A percentile compares a stretch with the other conserved stretches of the same genome.
phyloP scores from a whole-genome alignment of 1,140 invertebrate genomes.

The Chironomus striatipennis region DNA sequence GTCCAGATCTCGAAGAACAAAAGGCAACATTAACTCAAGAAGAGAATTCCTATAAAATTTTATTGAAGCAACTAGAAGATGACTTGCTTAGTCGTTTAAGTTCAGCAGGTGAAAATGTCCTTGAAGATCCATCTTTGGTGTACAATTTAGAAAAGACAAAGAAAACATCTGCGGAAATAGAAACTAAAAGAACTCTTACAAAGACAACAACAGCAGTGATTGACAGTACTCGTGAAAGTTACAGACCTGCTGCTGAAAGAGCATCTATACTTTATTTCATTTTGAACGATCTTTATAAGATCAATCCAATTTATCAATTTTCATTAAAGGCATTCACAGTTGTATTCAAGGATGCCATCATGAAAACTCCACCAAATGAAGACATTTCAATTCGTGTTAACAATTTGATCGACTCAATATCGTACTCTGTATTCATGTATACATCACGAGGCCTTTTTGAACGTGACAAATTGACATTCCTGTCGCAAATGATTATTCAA shows the following conservation, averaged over 20 bases:
- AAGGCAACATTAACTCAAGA: conserved; percentile 74
- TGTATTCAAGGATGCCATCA: conserved; percentile 84
- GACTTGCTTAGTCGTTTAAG: conserved; percentile 76
- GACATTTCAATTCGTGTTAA: conserved; percentile 60
- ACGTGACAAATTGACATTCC: conserved; percentile 85
- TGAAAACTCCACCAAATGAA: conserved; percentile 56
- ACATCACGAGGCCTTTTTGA: conserved; percentile 88
- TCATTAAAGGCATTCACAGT: conserved; percentile 90
- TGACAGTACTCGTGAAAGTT: conserved; percentile 81
- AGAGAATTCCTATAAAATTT: conserved; percentile 93
- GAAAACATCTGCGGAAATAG: conserved; percentile 83
- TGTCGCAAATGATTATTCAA: conserved; percentile 79
- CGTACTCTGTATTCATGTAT: conserved; percentile 78
- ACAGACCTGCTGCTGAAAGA: conserved; percentile 73
- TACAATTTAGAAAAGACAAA: conserved; percentile 91
- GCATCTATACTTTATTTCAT: conserved; percentile 92
- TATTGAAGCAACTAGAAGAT: conserved; percentile 83
- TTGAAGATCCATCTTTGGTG: conserved; percentile 82
- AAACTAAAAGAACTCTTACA: conserved; percentile 74
- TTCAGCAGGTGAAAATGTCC: conserved; percentile 80
- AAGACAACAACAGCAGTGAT: conserved; percentile 80
- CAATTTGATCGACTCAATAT: conserved; percentile 81
- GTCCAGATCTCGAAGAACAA: conserved; percentile 78
- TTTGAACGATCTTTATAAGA: conserved; percentile 84
- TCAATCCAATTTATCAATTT: conserved; percentile 95